Conservation (phyloP, 2,888 invertebrate genomes). For the Eupelmus urozonus region DNA sequence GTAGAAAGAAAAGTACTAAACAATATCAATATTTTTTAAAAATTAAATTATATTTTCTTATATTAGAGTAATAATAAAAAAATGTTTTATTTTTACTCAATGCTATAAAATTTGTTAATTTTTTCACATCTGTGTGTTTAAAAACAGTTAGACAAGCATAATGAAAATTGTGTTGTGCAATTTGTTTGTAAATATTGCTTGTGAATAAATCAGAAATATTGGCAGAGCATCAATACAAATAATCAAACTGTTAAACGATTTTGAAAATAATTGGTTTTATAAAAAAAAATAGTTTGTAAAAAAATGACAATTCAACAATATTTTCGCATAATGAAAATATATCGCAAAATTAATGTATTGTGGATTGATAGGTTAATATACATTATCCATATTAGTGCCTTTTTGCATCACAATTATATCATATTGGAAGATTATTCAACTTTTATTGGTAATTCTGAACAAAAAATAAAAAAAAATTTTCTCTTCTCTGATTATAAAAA, state of each 20-base stretch:
- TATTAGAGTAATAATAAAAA: slow-evolving; percentile 13
- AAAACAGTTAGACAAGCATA: not conserved
- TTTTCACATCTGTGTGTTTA: slow-evolving; percentile 1
- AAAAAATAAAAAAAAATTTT: too few relatives aligned
- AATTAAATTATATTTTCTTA: not conserved
- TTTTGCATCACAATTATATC: too few relatives aligned
- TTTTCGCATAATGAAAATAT: too few relatives aligned
- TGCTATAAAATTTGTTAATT: slow-evolving; percentile 13
- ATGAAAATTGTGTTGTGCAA: not conserved
- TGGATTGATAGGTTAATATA: not conserved
- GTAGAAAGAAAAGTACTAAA: slow-evolving; percentile 79
- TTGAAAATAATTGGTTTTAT: too few relatives aligned
- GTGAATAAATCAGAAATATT: not conserved
- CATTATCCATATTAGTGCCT: slow-evolving; percentile 4
- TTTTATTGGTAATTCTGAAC: not conserved
- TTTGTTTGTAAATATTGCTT: slow-evolving; percentile 11
- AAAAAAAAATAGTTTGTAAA: too few relatives aligned
- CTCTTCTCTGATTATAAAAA: too few relatives aligned
- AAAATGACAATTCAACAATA: not conserved
- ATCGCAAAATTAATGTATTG: not conserved
- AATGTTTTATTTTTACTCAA: slow-evolving; percentile 26
- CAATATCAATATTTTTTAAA: slow-evolving; percentile 66
- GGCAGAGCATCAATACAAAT: not conserved
- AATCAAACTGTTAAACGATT: too few relatives aligned
- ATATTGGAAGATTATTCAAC: too few relatives aligned